Evolutionary conservation across 2,797 vertebrate species (phyloP), one percentile per base, ranked within the genome.

Genomic region (Takifugu ocellatus): DNA sequence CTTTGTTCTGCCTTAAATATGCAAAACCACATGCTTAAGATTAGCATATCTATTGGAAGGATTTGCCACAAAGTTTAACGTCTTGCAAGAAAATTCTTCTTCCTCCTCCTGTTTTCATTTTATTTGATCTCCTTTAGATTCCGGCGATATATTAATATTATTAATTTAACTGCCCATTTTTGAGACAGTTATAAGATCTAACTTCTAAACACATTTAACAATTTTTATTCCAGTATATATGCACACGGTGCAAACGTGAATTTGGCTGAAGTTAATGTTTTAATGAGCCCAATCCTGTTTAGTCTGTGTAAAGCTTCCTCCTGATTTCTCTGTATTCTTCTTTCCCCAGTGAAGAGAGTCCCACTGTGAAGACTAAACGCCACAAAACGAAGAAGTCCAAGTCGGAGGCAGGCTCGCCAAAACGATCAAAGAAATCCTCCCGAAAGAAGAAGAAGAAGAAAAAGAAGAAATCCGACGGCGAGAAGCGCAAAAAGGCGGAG

Each of bases 371-470:
- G 68, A 88, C 69, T 0, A 63, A 77, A 11, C 70, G 82, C 63
- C 92, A 86, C 9, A 93, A 91, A 71, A 87, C 76, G 69, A 93
- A 92, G 78, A 90, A 74, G 71, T 86, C 77, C 56, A 94, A 92
- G 51, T 88, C 85, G 0, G 86, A 93, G 49, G 72, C 87, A 0
- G 89, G 83, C 61, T 91, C 88, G 69, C 85, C 91, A 49, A 98
- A 94, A 77, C 92, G 83, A 54, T 71, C 89, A n/a, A 98, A 95
- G 82, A 99, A 95, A 71, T 93, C 93, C 0, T 94, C 93, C 26
- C 93, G 90, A 56, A 94, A 93, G 75, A 97, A 94, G 67, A 96
- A 94, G 66, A 96, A 94, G 79, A 97, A 95, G 57, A 95, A 93
- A 72, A 97, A 93, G 86, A 97, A 93, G 68, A 93, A 82, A 62